These are phyloP conservation scores for Lepidurus arcticus DNA, from an alignment of 1,140 invertebrate species.

Conservation along the genomic window DNA sequence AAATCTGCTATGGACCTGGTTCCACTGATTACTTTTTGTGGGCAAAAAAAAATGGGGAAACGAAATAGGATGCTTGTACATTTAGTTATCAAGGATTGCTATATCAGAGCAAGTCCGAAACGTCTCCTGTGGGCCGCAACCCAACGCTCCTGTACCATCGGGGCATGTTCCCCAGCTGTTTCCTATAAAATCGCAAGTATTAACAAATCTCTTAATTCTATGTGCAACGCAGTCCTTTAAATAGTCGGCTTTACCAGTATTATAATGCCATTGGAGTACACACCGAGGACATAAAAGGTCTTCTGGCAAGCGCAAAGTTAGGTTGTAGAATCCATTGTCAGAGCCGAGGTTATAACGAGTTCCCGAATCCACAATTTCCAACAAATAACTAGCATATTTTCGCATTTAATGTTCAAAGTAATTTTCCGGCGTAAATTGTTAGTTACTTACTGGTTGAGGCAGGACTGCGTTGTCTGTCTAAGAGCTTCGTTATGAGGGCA, in stretches of 20 bases:
- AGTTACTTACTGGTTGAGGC: background rate
- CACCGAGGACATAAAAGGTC: conserved; percentile 73
- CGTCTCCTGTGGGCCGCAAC: conserved; percentile 77
- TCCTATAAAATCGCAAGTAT: conserved; percentile 35
- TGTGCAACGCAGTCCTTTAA: background rate
- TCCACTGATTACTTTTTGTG: background rate
- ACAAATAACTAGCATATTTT: background rate
- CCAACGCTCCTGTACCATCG: conserved; percentile 43
- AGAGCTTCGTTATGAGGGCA: conserved; percentile 6
- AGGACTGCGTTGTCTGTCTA: background rate
- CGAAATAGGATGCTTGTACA: background rate
- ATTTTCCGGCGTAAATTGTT: background rate
- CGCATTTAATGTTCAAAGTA: background rate
- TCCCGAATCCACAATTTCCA: background rate
- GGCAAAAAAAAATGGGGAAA: background rate
- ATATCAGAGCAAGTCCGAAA: conserved; percentile 84
- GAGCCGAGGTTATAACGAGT: background rate
- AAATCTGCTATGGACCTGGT: background rate
- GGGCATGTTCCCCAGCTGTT: conserved; percentile 44
- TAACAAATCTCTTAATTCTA: background rate
- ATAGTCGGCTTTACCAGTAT: conserved; percentile 57
- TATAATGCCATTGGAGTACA: conserved; percentile 84
- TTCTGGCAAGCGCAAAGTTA: conserved; percentile 34
- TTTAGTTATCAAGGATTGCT: conserved; percentile 22
- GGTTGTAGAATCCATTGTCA: conserved; percentile 20